Evolutionary conservation across 2,113 vertebrate genomes (phyloP).

Genomic region (Pachyramphus minor): DNA sequence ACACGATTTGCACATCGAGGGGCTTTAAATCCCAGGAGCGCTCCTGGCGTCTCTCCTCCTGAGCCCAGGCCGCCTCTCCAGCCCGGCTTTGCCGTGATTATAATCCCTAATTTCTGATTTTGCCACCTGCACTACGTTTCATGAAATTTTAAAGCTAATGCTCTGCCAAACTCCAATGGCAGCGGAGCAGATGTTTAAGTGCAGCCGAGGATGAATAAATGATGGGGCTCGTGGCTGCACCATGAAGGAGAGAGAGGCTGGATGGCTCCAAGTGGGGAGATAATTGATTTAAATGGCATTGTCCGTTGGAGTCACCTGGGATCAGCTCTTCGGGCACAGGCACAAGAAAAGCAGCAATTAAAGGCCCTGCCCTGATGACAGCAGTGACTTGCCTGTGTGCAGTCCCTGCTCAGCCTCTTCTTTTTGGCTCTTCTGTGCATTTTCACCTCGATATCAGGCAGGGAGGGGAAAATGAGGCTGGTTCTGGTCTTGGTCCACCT

Average conservation of each 20-base stretch:
- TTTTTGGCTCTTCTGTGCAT: background rate
- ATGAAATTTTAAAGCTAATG: constrained; percentile 52
- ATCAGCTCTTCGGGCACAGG: background rate
- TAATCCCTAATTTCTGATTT: background rate
- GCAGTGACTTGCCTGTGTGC: background rate
- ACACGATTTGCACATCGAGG: background rate
- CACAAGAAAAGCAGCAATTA: background rate
- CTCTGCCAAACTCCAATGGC: constrained; percentile 14
- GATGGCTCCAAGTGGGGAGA: background rate
- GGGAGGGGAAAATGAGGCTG: background rate
- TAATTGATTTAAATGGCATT: constrained; percentile 42
- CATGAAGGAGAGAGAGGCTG: background rate
- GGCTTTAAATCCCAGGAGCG: background rate
- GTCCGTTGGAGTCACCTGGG: background rate
- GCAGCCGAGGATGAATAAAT: constrained; percentile 40
- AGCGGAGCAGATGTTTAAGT: constrained; percentile 36
- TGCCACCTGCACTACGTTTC: background rate
- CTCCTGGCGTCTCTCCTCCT: rapidly evolving
- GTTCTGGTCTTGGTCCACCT: background rate
- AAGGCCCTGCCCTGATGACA: background rate
- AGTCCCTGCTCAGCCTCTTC: background rate
- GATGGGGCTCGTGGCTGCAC: background rate
- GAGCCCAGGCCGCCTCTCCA: background rate
- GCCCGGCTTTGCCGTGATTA: rapidly evolving
- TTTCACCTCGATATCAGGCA: background rate